Evolutionary conservation across 2,888 invertebrate genomes (phyloP), one percentile per base, ranked within the genome.

Genomic region (Panopea generosa): DNA sequence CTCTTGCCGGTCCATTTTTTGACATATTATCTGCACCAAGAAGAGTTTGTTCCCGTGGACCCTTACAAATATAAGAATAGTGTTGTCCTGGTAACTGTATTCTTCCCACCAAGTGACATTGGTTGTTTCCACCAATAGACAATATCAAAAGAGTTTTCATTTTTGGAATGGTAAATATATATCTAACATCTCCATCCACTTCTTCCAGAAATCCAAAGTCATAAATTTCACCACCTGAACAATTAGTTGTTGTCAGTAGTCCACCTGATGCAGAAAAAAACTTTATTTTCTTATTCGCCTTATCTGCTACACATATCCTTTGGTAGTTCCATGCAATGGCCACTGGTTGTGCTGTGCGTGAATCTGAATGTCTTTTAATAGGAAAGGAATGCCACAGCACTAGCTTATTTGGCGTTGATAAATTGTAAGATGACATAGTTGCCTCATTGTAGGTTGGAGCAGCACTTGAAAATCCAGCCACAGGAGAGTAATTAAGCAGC

Each of bases 381-480:
- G 74, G 80, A 65, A 80, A 77, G 2, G 59, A 73, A 24, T 80
- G 73, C 76, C 70, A 80, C n/a, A 63, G 18, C n/a, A 69, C 55
- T 2, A 80, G 49, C 22, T 20, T 33, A 33, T 33, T 33, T 7
- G 4, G 33, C 33, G 33, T 11, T n/a, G n/a, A n/a, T n/a, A n/a
- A n/a, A n/a, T n/a, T n/a, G 6, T 7, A 7, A 11, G 4, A 11
- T 7, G 33, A 33, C 33, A 33, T 33, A 33, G 4, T 33, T 33
- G 33, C 4, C 4, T 33, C 33, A 33, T 7, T 7, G 33, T 33
- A 33, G 11, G 6, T 33, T 11, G 33, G 33, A 33, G 33, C 45
- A 9, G 3, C 4, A n/a, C 16, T n/a, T 9, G 7, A 9, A 16
- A 9, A 45, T 3, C 7, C 16, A n/a, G 45, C n/a, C 3, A 4